These are phyloP conservation scores for Tipula helvola DNA, from an alignment of 2,888 invertebrate species.

Conservation along the genomic window DNA sequence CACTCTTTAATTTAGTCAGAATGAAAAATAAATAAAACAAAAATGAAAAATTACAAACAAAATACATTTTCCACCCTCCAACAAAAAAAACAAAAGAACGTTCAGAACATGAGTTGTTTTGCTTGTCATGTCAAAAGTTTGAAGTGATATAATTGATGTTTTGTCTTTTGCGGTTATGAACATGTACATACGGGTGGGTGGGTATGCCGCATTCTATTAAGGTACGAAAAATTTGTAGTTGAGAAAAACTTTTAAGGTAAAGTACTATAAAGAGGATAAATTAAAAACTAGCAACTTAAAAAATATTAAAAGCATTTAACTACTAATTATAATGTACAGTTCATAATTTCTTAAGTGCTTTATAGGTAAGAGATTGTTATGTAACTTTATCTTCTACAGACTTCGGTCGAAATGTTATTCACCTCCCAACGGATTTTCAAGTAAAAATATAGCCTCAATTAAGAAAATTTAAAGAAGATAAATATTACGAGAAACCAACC, in stretches of 20 bases:
- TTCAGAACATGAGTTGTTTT: neutral
- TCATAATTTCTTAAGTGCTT: neutral
- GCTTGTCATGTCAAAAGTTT: neutral
- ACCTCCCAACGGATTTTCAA: neutral
- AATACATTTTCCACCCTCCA: neutral
- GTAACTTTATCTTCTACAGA: neutral
- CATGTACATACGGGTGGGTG: neutral
- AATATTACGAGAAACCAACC: too few relatives aligned
- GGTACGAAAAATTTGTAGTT: neutral
- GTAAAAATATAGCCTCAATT: neutral
- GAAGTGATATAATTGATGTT: neutral
- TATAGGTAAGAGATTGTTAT: neutral
- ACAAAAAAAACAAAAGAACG: neutral
- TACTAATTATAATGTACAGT: neutral
- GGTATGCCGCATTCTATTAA: neutral
- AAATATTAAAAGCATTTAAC: neutral
- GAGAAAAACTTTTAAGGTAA: neutral
- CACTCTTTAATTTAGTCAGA: neutral
- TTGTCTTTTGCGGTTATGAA: neutral
- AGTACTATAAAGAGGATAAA: neutral
- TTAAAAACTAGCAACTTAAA: neutral
- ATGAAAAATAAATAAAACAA: neutral
- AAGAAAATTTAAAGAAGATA: too few relatives aligned
- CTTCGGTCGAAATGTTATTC: neutral
- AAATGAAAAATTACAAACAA: neutral